Percentiles rank a stretch among this genome's conserved stretches.
These are phyloP conservation scores for Notodonta dromedarius DNA, from an alignment of 2,888 invertebrate genomes.

Conservation along the genomic window DNA sequence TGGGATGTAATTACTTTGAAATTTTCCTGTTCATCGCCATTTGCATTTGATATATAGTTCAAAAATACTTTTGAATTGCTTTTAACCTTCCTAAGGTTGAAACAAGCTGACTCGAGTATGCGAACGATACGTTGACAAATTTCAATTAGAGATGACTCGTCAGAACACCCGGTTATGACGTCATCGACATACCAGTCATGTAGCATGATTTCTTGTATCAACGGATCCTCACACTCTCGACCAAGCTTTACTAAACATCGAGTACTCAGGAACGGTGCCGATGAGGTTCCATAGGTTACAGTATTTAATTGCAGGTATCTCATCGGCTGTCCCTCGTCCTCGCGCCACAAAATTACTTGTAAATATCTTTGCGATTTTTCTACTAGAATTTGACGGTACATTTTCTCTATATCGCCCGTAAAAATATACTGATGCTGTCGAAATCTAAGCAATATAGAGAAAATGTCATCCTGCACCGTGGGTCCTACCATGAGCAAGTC, in stretches of 20 bases:
- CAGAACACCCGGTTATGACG: neutral
- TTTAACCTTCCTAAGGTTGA: conserved; percentile 7
- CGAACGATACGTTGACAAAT: neutral
- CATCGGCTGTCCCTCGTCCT: conserved; percentile 6
- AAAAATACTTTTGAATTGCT: conserved; percentile 7
- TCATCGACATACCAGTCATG: conserved; percentile 4
- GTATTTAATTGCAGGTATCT: conserved; percentile 9
- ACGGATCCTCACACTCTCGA: conserved; percentile 11
- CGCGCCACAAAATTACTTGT: conserved; percentile 14
- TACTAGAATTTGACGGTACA: conserved; percentile 2
- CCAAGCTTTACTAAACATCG: conserved; percentile 6
- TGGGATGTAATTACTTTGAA: conserved; percentile 3
- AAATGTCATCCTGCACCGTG: conserved; percentile 8
- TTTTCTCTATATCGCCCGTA: conserved; percentile 9
- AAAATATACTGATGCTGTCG: conserved; percentile 6
- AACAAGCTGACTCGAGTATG: conserved; percentile 8
- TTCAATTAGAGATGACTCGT: neutral
- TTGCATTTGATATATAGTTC: neutral
- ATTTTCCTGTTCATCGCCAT: neutral
- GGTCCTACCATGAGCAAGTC: conserved; percentile 6
- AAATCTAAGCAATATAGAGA: conserved; percentile 8
- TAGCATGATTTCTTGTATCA: neutral
- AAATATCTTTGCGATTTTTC: conserved; percentile 9
- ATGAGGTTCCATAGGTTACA: conserved; percentile 14
- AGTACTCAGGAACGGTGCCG: conserved; percentile 11